phyloP scores from a whole-genome alignment of 1,140 invertebrate genomes.

The Drosophila novamexicana region DNA sequence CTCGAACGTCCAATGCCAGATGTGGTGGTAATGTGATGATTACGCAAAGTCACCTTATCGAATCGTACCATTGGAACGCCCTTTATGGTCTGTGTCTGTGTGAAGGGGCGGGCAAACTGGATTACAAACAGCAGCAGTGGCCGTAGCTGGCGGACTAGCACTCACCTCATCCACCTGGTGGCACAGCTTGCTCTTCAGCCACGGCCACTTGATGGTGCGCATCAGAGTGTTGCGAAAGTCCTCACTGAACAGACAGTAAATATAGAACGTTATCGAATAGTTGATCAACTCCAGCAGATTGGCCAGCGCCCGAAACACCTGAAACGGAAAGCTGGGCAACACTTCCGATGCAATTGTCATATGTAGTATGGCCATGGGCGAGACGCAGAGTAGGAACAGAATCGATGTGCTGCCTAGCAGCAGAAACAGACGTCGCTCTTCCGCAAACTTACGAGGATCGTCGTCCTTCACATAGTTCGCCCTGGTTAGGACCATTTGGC shows the following conservation, averaged over 20 bases:
- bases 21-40: slow-evolving; percentile 78
- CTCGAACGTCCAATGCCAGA: slow-evolving; percentile 77
- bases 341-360: slow-evolving; percentile 88
- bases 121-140: slow-evolving; percentile 63
- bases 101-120: slow-evolving; percentile 52
- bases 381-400: slow-evolving; percentile 90
- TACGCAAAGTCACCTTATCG: slow-evolving; percentile 63
- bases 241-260: slow-evolving; percentile 91
- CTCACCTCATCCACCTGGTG: slow-evolving; percentile 79
- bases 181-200: slow-evolving; percentile 75
- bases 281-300: slow-evolving; percentile 91
- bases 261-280: slow-evolving; percentile 92
- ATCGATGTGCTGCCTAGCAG: slow-evolving; percentile 90
- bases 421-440: slow-evolving; percentile 89
- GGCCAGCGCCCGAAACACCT: slow-evolving; percentile 90
- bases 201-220: slow-evolving; percentile 87
- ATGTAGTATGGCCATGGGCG: slow-evolving; percentile 90
- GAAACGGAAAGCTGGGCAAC: slow-evolving; percentile 87
- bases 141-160: slow-evolving; percentile 64
- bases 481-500: slow-evolving; percentile 87
- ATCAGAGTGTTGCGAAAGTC: slow-evolving; percentile 90
- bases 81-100: slow-evolving; percentile 42
- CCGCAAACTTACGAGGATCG: slow-evolving; percentile 88
- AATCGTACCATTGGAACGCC: slow-evolving; percentile 70
- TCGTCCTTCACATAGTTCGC: slow-evolving; percentile 84